Conservation (phyloP, 2,797 vertebrate species). For the Darevskia mixta region DNA sequence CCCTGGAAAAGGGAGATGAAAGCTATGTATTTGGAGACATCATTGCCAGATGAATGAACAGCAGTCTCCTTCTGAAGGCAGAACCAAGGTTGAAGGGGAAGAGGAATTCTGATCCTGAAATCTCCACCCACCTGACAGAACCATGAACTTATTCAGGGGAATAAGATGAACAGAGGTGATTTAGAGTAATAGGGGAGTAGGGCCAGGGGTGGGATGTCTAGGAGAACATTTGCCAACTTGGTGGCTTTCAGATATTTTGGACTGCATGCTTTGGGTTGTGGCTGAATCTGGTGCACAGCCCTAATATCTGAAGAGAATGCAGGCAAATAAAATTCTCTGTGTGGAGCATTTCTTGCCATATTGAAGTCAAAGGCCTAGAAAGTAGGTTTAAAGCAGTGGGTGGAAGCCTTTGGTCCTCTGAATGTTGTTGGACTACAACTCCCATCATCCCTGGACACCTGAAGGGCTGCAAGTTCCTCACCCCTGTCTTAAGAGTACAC, state of each 20-base stretch:
- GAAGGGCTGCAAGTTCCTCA: too few species aligned
- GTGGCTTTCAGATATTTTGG: too few species aligned
- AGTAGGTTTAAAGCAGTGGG: too few species aligned
- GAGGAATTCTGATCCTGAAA: not conserved
- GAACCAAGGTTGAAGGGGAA: not conserved
- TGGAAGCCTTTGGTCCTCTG: too few species aligned
- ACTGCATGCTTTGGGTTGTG: too few species aligned
- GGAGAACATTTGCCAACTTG: not conserved
- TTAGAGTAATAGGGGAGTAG: not conserved
- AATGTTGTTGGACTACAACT: too few species aligned
- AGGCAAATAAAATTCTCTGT: not conserved
- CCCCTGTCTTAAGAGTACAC: not conserved
- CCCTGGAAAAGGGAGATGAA: not conserved
- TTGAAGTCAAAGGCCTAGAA: not conserved
- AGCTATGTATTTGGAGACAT: not conserved
- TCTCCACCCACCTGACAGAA: too few species aligned
- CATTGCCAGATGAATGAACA: too few species aligned
- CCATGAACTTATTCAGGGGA: not conserved
- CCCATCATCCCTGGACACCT: too few species aligned
- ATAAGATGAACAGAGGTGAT: not conserved
- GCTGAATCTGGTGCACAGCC: too few species aligned
- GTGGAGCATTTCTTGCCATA: not conserved
- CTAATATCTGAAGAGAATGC: not conserved
- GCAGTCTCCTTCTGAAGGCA: not conserved
- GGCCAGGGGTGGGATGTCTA: not conserved